phyloP scores from a whole-genome alignment of 2,113 vertebrate species.

The Malaclemys terrapin region DNA sequence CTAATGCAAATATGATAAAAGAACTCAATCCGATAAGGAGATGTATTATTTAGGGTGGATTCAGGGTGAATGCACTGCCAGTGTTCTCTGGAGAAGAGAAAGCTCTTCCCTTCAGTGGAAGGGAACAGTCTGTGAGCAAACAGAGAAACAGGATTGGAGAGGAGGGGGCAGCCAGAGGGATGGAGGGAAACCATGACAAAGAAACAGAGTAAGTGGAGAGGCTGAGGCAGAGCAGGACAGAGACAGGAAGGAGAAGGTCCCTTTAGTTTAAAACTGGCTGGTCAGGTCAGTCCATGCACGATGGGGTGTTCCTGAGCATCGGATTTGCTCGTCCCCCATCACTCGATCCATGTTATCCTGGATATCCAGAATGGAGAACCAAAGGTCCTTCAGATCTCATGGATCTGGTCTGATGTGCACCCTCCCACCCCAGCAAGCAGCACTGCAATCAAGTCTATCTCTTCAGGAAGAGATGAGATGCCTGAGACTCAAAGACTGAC shows the following conservation, averaged over 20 bases:
- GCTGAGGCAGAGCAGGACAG: background rate
- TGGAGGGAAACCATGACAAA: background rate
- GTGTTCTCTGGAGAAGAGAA: background rate
- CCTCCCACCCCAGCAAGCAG: background rate
- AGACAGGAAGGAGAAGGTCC: no score
- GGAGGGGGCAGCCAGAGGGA: background rate
- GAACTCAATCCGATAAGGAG: background rate
- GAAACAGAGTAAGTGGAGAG: background rate
- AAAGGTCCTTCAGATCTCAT: background rate
- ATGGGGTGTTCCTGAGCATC: no score
- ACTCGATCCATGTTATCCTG: background rate
- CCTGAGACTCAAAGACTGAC: background rate
- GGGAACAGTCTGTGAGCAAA: background rate
- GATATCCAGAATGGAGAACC: background rate
- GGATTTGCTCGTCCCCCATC: no score
- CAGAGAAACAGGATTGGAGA: background rate
- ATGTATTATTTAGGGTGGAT: background rate
- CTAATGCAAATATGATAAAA: background rate
- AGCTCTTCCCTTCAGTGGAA: background rate
- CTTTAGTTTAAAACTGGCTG: no score
- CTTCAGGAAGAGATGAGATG: background rate
- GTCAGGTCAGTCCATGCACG: no score
- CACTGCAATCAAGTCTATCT: background rate
- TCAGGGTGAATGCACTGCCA: background rate
- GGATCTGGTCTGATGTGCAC: background rate